Conservation (phyloP, 2,797 vertebrate genomes). For the Dendrocincla tyrannina region DNA sequence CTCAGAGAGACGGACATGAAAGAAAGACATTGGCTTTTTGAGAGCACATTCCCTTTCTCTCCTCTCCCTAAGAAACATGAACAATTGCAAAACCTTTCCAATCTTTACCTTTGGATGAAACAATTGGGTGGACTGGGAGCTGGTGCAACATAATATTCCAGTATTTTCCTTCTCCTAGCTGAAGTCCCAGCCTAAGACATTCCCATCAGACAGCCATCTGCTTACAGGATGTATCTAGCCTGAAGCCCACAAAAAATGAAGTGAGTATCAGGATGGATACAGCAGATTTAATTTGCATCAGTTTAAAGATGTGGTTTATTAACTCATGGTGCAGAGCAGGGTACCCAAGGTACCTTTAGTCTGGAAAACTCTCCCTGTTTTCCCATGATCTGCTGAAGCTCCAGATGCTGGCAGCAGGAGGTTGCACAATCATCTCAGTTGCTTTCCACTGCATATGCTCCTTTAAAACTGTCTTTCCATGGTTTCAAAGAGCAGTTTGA, state of each 20-base stretch:
- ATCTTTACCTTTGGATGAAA: neutral
- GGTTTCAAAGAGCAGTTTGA: neutral
- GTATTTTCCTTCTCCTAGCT: neutral
- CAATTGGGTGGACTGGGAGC: neutral
- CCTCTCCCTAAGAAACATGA: neutral
- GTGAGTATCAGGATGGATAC: neutral
- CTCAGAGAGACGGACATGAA: neutral
- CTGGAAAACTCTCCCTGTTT: neutral
- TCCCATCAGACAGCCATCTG: neutral
- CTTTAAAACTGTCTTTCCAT: neutral
- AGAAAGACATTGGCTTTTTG: neutral
- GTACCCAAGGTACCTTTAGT: neutral
- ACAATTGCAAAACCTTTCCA: neutral
- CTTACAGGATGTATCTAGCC: neutral
- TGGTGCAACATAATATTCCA: neutral
- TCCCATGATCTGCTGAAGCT: neutral
- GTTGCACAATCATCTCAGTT: neutral
- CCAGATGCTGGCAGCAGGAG: neutral
- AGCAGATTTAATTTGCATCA: neutral
- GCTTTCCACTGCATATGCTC: neutral
- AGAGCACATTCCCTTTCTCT: neutral
- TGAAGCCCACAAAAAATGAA: neutral
- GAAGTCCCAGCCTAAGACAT: neutral
- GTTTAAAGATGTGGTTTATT: neutral
- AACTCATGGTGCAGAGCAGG: rapidly evolving